Evolutionary conservation across 2,797 vertebrate genomes (phyloP).

Genomic region (Enteromius afrohamiltoni): DNA sequence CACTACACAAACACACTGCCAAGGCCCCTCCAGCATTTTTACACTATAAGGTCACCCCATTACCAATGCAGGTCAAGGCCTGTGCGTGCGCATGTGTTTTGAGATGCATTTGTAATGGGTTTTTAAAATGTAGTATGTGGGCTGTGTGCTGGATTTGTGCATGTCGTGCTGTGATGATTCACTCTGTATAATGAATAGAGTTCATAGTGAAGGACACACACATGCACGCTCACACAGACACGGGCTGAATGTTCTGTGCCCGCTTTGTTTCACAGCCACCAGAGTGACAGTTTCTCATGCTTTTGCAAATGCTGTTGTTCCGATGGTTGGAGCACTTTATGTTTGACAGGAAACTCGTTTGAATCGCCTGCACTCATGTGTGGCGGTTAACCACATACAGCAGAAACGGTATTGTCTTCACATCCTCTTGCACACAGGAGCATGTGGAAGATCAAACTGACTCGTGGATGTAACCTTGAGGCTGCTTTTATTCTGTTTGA

Average conservation of each 20-base stretch:
- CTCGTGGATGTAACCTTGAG: neutral
- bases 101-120: conserved; percentile 15
- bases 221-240: conserved; percentile 15
- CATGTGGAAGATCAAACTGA: neutral
- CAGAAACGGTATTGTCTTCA: conserved; percentile 45
- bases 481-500: neutral
- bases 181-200: conserved; percentile 24
- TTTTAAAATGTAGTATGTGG: conserved; percentile 25
- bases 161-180: conserved; percentile 26
- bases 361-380: conserved; percentile 42
- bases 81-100: conserved; percentile 14
- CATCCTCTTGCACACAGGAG: conserved; percentile 41
- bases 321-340: conserved; percentile 21
- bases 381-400: conserved; percentile 52
- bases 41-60: conserved; percentile 23
- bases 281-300: conserved; percentile 38
- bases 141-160: conserved; percentile 16
- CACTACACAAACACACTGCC: conserved; percentile 16
- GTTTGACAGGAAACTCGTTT: conserved; percentile 43
- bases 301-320: conserved; percentile 23
- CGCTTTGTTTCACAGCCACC: conserved; percentile 28
- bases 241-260: conserved; percentile 6
- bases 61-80: conserved; percentile 28
- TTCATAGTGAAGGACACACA: conserved; percentile 15
- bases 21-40: conserved; percentile 18